Base-by-base conservation (phyloP, 2,113 vertebrate species). In the Corapipo altera region DNA sequence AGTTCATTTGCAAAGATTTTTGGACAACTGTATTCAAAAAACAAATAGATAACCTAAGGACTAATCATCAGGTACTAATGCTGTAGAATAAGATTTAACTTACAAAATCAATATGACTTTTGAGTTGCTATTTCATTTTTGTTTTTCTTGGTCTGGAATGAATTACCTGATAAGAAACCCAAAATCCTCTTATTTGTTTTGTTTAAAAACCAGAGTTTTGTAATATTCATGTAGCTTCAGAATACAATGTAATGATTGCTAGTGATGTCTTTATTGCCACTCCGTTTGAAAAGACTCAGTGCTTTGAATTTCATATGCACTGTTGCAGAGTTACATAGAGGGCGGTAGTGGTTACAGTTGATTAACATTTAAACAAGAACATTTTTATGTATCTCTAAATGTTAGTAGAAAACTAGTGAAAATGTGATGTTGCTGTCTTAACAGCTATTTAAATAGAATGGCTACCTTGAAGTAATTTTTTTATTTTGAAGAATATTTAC, bases 1-100 rank as follows among this genome's bases (percentile, higher is more conserved):
- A 99, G 95, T 99, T 99, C 95, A 98, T 99, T 97, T 99, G 99
- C 96, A 99, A 99, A 98, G 99, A 99, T 95, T 99, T 99, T 95
- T 99, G 99, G 99, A 99, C 99, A 85, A 98, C 98, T 43, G 98
- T 99, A 72, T 99, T 99, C 98, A 99, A 98, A 97, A 99, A 99
- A 94, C 99, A 99, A 95, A 99, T 99, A 37, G 99, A 99, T 97
- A 99, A 99, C 95, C 98, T 99, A 73, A 98, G 99, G 96, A 99
- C 99, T 83, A 99, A 99, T 94, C 99, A 99, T 97, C 99, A 99
- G 98, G 99, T 99, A 97, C 80, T 93, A 64, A 49, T 76, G 54
- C 33, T 78, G 22, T 71, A 85, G 44, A 44, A n/a, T 58, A 84
- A 73, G 24, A 61, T 66, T 91, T 72, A 71, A 70, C 17, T 64